Base-by-base conservation (phyloP, 2,888 invertebrate species). In the Lithophane leautieri region DNA sequence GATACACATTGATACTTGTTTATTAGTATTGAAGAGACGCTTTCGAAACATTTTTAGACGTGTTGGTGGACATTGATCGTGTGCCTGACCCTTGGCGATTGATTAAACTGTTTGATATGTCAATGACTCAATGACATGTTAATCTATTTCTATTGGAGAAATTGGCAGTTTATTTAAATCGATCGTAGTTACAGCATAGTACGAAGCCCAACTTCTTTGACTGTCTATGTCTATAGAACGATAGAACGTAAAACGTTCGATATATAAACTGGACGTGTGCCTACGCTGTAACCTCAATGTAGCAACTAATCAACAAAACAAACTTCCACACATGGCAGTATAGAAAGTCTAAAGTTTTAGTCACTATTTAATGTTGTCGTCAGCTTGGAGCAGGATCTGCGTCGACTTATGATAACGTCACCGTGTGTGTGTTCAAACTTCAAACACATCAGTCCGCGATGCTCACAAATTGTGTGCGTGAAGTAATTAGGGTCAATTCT, bases 401-500 rank as follows among this genome's bases (percentile, higher is more conserved):
- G 60, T 63, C 11, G n/a, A 25, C 28, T 28, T 14, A 16, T 50
- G 25, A 40, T 44, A 16, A 50, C 40, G 68, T 69, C 82, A 50
- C 40, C 42, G 44, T 50, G 58, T 42, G 44, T 50, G 58, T 42
- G 63, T 58, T 72, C 77, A 47, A 60, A 70, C 66, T 58, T 72
- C 77, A 47, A 60, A 70, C 66, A 73, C 70, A 72, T 40, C 70
- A 54, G 70, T 28, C 19, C 54, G 84, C 73, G 63, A 50, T 47
- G 65, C 74, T 70, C 73, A 74, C 78, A 69, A 81, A 81, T 82
- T 81, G 65, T 77, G 73, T 73, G 73, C 81, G 74, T 77, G 69
- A 70, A 85, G 69, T 78, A 85, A 83, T 80, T 79, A 78, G 79
- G 78, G 78, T 70, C 78, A 83, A 87, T 86, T 82, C 72, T 81